Conservation (phyloP, 1,140 invertebrate genomes). For the Hesperophylax magnus region DNA sequence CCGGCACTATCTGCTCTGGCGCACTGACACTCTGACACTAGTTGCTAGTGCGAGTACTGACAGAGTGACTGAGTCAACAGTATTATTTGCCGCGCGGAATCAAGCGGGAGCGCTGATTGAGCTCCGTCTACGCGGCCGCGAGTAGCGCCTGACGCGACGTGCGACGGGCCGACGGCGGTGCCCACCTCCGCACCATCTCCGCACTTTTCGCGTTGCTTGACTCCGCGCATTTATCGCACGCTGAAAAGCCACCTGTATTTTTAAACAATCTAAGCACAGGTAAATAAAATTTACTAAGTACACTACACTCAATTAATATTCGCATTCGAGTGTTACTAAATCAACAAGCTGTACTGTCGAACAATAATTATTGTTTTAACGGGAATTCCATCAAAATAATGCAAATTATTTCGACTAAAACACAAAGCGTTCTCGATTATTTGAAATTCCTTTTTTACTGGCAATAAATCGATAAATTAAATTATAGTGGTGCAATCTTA, state of each 20-base stretch:
- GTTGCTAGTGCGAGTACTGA: constrained; percentile 9
- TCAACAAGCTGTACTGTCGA: no score
- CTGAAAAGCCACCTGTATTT: constrained; percentile 9
- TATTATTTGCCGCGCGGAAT: constrained; percentile 15
- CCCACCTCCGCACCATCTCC: constrained; percentile 18
- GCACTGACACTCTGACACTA: no score
- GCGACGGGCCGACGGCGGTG: neutral
- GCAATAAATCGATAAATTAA: no score
- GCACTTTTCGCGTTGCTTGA: neutral
- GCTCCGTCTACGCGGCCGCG: neutral
- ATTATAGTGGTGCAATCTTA: no score
- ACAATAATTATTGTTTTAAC: no score
- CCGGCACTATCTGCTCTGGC: neutral
- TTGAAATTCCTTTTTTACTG: no score
- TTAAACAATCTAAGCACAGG: neutral
- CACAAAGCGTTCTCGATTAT: no score
- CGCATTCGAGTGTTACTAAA: no score
- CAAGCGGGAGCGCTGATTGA: neutral
- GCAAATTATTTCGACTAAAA: no score
- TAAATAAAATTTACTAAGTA: no score
- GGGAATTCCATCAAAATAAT: no score
- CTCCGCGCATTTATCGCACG: neutral
- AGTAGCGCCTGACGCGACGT: neutral
- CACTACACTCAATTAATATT: no score
- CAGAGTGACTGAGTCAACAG: constrained; percentile 9